Conservation (phyloP, 1,140 invertebrate genomes). For the Heliconius hewitsoni region DNA sequence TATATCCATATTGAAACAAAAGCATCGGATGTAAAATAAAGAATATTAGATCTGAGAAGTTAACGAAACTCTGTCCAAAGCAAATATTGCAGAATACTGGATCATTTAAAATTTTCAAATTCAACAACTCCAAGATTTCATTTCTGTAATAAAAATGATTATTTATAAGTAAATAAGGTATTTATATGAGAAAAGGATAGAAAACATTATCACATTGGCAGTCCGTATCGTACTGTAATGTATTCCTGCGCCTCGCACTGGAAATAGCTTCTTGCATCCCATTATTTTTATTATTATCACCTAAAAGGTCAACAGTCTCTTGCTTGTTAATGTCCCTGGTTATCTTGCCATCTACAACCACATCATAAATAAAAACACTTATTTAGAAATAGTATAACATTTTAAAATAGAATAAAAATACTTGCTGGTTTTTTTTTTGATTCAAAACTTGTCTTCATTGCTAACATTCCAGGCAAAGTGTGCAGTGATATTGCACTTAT, state of each 20-base stretch:
- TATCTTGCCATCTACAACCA: neutral
- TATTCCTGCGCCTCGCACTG: neutral
- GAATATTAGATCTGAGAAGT: conserved; percentile 84
- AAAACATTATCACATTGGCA: neutral
- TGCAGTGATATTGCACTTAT: conserved; percentile 83
- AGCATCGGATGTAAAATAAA: conserved; percentile 83
- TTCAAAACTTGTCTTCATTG: conserved; percentile 81
- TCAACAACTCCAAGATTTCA: conserved; percentile 53
- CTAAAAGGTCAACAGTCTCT: neutral
- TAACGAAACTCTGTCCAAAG: conserved; percentile 82
- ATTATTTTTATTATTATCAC: neutral
- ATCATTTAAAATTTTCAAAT: conserved; percentile 79
- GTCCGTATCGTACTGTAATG: neutral
- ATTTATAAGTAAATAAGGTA: neutral
- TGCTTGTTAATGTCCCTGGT: neutral
- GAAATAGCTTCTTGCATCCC: neutral
- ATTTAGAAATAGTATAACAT: neutral
- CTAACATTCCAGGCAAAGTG: conserved; percentile 83
- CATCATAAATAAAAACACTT: neutral
- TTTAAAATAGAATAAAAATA: conserved; percentile 51
- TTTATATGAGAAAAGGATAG: neutral
- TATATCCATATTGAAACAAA: conserved; percentile 80
- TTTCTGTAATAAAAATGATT: conserved; percentile 39
- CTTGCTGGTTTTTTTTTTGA: conserved; percentile 60
- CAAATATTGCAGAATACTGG: conserved; percentile 83